Evolutionary conservation across 2,113 vertebrate genomes (phyloP).

Genomic region (Castor canadensis): DNA sequence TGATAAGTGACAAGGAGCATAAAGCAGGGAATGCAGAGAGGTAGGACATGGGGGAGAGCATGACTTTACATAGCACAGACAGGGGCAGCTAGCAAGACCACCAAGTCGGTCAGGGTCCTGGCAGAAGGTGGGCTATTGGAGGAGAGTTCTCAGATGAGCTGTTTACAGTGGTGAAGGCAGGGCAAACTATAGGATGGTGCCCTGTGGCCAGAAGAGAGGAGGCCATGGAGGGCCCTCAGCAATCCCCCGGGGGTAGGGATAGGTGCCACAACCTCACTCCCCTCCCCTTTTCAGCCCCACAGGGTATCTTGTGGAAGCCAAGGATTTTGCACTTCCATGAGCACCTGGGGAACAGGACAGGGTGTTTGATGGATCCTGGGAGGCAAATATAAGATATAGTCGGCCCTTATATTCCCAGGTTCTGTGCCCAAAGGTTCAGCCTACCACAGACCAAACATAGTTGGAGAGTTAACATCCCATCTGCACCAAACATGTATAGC

Average conservation of each 20-base stretch:
- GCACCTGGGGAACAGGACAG: neutral
- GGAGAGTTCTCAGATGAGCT: neutral
- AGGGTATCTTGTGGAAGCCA: too few relatives aligned
- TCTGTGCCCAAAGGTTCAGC: neutral
- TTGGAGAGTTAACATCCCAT: neutral
- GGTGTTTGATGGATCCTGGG: neutral
- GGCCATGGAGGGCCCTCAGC: neutral
- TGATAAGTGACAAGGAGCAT: neutral
- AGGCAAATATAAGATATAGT: neutral
- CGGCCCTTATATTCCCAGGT: neutral
- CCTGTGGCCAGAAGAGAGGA: too few relatives aligned
- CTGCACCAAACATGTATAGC: too few relatives aligned
- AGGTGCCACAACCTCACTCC: neutral
- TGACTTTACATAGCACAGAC: neutral
- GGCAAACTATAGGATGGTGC: neutral
- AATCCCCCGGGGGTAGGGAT: neutral
- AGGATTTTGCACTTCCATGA: neutral
- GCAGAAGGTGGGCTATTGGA: neutral
- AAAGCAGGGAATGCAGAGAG: neutral
- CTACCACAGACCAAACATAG: neutral
- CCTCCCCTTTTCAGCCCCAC: neutral
- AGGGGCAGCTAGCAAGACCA: neutral
- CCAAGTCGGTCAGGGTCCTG: neutral
- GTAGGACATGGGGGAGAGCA: neutral
- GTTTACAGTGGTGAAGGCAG: too few relatives aligned